A percentile compares a stretch with the other conserved stretches of the same genome.
Conservation (phyloP, 2,113 vertebrate genomes). For the Nannobrachium achirus region DNA sequence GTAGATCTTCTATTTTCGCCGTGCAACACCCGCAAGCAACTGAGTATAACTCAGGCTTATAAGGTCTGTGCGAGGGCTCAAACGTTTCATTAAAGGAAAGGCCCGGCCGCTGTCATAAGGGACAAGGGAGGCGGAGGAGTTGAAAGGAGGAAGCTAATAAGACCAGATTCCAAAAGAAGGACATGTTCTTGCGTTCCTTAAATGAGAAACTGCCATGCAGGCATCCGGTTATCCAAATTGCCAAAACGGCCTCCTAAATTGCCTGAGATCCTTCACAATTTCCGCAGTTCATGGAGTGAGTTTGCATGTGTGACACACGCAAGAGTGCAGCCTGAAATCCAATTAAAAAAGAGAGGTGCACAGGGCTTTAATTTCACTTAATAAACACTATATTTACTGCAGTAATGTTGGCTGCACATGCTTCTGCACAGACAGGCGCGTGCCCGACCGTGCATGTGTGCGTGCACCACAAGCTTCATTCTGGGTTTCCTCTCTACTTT, state of each 20-base stretch:
- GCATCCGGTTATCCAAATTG: too few relatives aligned
- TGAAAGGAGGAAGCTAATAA: slow-evolving; percentile 39
- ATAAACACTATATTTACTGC: too few relatives aligned
- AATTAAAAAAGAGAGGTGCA: background rate
- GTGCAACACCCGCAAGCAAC: too few relatives aligned
- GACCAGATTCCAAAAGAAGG: too few relatives aligned
- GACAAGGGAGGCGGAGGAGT: slow-evolving; percentile 25
- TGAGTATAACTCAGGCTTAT: too few relatives aligned
- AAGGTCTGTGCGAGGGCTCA: slow-evolving; percentile 42
- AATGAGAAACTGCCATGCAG: background rate
- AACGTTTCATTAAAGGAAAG: slow-evolving; percentile 62
- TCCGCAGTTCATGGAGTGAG: background rate
- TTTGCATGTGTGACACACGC: slow-evolving; percentile 2
- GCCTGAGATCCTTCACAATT: background rate
- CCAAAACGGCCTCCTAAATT: background rate
- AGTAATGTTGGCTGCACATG: too few relatives aligned
- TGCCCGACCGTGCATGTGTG: too few relatives aligned
- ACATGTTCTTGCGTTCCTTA: background rate
- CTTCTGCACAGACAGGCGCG: too few relatives aligned
- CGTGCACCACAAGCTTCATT: too few relatives aligned
- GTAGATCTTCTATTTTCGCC: too few relatives aligned
- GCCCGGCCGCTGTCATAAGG: slow-evolving; percentile 29
- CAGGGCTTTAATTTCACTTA: background rate
- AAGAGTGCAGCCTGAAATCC: background rate
- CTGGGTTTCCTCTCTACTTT: background rate